Evolutionary conservation across 2,113 vertebrate species (phyloP).

Genomic region (Ibidorhyncha struthersii): DNA sequence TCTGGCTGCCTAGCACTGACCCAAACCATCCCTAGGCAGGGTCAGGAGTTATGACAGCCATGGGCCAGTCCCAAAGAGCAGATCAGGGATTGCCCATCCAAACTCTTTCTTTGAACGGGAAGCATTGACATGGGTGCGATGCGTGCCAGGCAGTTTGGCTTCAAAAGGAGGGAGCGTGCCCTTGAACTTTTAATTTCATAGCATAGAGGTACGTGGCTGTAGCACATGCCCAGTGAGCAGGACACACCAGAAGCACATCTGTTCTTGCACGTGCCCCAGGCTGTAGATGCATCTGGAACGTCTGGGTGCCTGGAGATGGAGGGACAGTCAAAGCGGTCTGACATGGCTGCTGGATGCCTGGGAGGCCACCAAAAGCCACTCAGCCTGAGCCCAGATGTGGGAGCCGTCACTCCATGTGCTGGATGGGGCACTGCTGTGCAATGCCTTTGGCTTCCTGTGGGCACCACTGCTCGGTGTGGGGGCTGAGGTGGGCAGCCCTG

Average conservation of each 20-base stretch:
- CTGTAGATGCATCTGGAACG: background rate
- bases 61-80: background rate
- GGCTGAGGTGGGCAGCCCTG: background rate
- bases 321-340: background rate
- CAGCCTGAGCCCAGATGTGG: background rate
- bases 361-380: background rate
- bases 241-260: background rate
- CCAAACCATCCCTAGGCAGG: no score
- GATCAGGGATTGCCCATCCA: background rate
- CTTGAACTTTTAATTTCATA: background rate
- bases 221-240: background rate
- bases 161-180: background rate
- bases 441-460: background rate
- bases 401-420: fast-evolving
- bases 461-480: background rate
- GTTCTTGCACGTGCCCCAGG: no score
- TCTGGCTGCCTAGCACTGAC: background rate
- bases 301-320: background rate
- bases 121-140: no score
- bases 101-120: no score
- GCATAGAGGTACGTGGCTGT: background rate
- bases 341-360: background rate
- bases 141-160: background rate
- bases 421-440: background rate
- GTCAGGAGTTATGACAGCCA: background rate